Conservation (phyloP, 2,888 invertebrate genomes). For the Tetropium fuscum region DNA sequence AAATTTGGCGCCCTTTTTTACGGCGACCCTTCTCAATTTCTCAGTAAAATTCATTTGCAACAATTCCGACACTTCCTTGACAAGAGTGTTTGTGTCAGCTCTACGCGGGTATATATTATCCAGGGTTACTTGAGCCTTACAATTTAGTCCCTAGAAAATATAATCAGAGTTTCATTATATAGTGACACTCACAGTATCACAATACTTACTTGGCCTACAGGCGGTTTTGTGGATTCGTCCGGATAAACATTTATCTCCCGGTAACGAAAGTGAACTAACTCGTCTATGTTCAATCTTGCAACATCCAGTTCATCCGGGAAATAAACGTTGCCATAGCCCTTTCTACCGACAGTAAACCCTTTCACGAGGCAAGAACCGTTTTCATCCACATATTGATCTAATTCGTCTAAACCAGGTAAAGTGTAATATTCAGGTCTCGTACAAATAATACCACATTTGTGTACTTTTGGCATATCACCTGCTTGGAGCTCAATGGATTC, state of each 20-base stretch:
- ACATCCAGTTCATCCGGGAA: conserved; percentile 89
- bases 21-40: conserved; percentile 85
- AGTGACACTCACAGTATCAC: background rate
- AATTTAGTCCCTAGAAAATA: conserved; percentile 78
- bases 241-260: conserved; percentile 97
- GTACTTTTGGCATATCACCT: conserved; percentile 30
- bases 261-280: conserved; percentile 90
- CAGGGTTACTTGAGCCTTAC: conserved; percentile 90
- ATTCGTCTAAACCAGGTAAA: conserved; percentile 85
- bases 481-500: conserved; percentile 28
- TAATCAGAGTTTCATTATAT: background rate
- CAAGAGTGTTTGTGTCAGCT: conserved; percentile 81
- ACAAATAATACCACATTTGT: conserved; percentile 83
- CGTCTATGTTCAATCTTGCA: conserved; percentile 86
- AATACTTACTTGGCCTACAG: conserved; percentile 73
- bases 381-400: conserved; percentile 77
- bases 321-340: conserved; percentile 91
- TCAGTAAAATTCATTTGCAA: conserved; percentile 86
- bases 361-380: conserved; percentile 87
- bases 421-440: conserved; percentile 91
- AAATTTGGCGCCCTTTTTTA: conserved; percentile 90
- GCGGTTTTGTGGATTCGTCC: conserved; percentile 88
- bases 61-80: conserved; percentile 84
- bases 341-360: conserved; percentile 88
- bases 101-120: conserved; percentile 96